Conservation (phyloP, 2,888 invertebrate species). For the Acleris emargana region DNA sequence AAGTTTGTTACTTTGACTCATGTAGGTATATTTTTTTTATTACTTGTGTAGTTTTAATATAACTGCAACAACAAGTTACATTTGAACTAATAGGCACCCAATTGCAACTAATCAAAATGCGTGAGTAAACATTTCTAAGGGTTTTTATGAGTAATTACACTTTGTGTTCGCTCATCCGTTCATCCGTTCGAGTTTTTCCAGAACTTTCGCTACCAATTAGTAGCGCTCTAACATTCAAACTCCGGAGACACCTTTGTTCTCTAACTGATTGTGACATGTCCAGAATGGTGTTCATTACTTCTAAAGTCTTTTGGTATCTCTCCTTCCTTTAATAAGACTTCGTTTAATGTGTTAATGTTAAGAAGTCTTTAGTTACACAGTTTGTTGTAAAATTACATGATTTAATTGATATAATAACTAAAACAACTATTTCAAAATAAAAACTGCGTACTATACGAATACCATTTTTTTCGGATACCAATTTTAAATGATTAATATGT, state of each 20-base stretch:
- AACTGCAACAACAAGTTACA: too few species aligned
- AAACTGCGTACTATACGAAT: too few species aligned
- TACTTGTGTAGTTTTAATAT: too few species aligned
- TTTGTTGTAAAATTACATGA: too few species aligned
- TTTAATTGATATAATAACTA: too few species aligned
- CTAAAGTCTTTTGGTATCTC: conserved; percentile 28
- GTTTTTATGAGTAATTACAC: conserved; percentile 64
- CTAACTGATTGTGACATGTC: conserved; percentile 53
- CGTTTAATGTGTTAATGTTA: too few species aligned
- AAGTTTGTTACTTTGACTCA: too few species aligned
- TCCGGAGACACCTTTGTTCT: conserved; percentile 48
- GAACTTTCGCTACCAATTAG: conserved; percentile 56
- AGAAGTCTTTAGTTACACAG: too few species aligned
- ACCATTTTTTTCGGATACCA: too few species aligned
- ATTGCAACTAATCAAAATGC: conserved; percentile 5
- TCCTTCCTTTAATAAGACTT: conserved; percentile 14
- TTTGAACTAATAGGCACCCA: neutral
- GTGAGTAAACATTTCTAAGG: conserved; percentile 48
- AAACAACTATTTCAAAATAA: too few species aligned
- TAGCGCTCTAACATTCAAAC: conserved; percentile 52
- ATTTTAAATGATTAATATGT: too few species aligned
- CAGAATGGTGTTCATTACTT: conserved; percentile 31
- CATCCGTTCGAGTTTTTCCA: conserved; percentile 44
- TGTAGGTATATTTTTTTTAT: too few species aligned
- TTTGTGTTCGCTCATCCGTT: conserved; percentile 63